Conservation (phyloP, 2,797 vertebrate species). For the Peromyscus melanophrys region DNA sequence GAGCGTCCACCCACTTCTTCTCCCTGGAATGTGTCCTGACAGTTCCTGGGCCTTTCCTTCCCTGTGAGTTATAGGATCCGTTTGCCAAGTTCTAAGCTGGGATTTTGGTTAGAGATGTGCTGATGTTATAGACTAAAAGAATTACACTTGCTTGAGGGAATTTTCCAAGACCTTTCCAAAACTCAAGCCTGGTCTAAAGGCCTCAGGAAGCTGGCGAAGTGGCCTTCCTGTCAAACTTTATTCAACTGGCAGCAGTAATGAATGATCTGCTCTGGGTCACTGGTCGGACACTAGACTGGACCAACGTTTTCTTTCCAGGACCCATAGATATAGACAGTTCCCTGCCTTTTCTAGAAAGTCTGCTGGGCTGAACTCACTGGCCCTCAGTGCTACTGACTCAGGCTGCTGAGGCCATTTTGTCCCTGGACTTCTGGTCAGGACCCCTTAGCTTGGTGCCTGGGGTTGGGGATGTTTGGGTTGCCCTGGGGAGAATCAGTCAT, state of each 20-base stretch:
- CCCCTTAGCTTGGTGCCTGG: not conserved
- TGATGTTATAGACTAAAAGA: not conserved
- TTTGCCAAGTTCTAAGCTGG: not conserved
- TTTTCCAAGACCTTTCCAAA: not conserved
- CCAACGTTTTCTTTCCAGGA: not conserved
- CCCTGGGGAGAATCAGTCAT: not conserved
- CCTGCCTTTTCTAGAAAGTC: not conserved
- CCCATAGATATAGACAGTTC: not conserved
- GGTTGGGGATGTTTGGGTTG: not conserved
- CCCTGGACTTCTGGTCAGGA: no score
- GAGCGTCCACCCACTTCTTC: not conserved
- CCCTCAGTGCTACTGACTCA: not conserved
- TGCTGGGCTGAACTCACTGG: not conserved
- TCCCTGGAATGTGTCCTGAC: not conserved
- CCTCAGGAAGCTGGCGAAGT: not conserved
- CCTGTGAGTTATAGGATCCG: not conserved
- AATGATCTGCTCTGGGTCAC: not conserved
- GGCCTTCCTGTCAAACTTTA: not conserved
- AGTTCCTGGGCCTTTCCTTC: not conserved
- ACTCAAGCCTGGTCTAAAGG: not conserved
- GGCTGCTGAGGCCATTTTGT: not conserved
- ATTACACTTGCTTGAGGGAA: not conserved
- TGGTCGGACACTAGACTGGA: not conserved
- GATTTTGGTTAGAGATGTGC: not conserved
- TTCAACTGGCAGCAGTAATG: not conserved